These are phyloP conservation scores for Neotragus moschatus DNA, from an alignment of 2,113 vertebrate genomes.

Conservation along the genomic window DNA sequence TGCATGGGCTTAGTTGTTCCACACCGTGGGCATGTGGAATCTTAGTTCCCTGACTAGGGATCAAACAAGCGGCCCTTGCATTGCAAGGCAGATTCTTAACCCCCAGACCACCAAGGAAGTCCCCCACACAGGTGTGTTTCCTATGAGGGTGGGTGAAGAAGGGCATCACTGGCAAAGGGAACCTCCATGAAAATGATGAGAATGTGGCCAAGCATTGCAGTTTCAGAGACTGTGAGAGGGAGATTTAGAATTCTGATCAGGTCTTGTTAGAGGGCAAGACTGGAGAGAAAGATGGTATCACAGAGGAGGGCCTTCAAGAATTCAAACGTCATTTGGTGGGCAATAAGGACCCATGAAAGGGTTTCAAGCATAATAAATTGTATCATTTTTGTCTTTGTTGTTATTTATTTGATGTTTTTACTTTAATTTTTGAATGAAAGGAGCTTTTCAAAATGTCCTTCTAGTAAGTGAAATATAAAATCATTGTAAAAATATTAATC, in stretches of 20 bases:
- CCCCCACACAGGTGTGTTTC: not conserved
- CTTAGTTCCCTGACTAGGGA: not conserved
- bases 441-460: not conserved
- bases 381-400: not conserved
- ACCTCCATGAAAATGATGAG: not conserved
- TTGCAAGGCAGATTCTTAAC: not conserved
- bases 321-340: not conserved
- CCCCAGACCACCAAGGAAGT: not conserved
- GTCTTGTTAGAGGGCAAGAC: not conserved
- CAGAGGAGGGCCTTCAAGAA: not conserved
- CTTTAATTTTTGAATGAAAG: conserved; percentile 2
- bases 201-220: fast-evolving
- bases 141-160: not conserved
- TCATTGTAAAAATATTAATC: not conserved
- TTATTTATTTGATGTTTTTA: not conserved
- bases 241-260: not conserved
- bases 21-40: not conserved
- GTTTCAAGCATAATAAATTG: not conserved
- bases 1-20: not conserved
- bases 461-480: not conserved
- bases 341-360: not conserved
- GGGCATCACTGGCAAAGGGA: not conserved
- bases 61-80: not conserved
- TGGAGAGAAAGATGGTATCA: not conserved
- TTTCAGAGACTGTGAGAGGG: not conserved